Evolutionary conservation across 2,113 vertebrate species (phyloP), one percentile per base, ranked within the genome.

Genomic region (Leiothrix lutea): DNA sequence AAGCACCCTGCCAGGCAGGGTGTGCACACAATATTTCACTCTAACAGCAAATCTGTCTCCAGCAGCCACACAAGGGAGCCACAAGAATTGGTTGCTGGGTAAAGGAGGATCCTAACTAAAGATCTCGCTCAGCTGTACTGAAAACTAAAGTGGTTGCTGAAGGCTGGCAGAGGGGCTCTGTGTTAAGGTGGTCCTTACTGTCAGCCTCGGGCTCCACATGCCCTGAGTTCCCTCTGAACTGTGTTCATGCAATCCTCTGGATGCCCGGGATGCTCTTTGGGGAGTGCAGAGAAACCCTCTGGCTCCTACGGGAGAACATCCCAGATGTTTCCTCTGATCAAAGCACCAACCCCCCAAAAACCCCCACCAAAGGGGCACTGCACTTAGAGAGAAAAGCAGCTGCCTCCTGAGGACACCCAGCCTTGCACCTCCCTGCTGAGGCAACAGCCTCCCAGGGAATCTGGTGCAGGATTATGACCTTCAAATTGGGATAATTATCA

Each of bases 61-160:
- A 80, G 85, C 48, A 95, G 83, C 82, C 71, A 80, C 88, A 74
- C 92, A 71, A 67, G 95, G 75, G 88, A 93, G 71, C 48, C 86
- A 88, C 94, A 93, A 90, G 90, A 90, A 77, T 12, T 67, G 60
- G 74, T 92, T 97, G 79, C 90, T 66, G 85, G 60, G 64, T 94
- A 92, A 93, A 93, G 67, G 40, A 88, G 51, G 51, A 86, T 95
- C 60, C 93, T 93, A 92, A 80, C 88, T 88, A 86, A 92, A 92
- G 71, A 78, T 40, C 60, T 93, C 13, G 0, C 66, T 83, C 64
- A 80, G 66, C 77, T 47, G 36, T 47, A 12, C 33, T 28, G 80
- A 56, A 80, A 94, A 60, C 74, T 66, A 0, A 83, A 80, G 92
- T 58, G 79, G n/a, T 11, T 80, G 82, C 79, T 65, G 91, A 69